Evolutionary conservation across 2,888 invertebrate species (phyloP), one percentile per base, ranked within the genome.

Genomic region (Tipula vernalis): DNA sequence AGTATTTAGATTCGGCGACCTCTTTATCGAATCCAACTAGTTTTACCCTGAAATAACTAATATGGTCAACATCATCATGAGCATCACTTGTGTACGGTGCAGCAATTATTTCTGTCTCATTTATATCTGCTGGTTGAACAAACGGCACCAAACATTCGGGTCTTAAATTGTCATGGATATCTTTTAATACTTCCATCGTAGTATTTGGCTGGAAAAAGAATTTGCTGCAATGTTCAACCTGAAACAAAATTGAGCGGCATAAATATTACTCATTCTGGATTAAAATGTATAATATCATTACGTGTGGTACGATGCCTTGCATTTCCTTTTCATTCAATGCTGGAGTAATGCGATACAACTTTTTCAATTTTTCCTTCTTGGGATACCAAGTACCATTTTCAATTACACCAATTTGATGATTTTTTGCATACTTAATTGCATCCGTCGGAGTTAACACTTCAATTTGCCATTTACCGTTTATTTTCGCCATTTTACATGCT

Each of bases 401-500:
- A 57, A 90, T 88, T 1, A 88, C 88, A 12, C 91, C 91, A 86
- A 91, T 89, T 2, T 88, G 88, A 0, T 88, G 88, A 83, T 91
- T 89, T 41, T 90, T 89, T 0, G 93, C 93, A 88, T 93, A 91
- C 12, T 90, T 90, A n/a, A 92, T 90, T 0, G 94, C 94, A 87
- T 92, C 91, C 1, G 91, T 90, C 5, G 91, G 87, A 4, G 94
- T 90, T 90, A 91, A 90, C 0, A 91, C 89, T 71, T 41, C 2
- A 39, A 15, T 18, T 28, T 39, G n/a, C 15, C 41, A 13, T 86
- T 57, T 36, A 8, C n/a, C 1, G 83, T 12, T 42, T 0, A 95
- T 90, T 85, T 94, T 93, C 41, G 95, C 92, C 90, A 95, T 93
- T 90, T 96, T 95, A 0, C 97, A 89, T 0, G 96, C 95, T 89